phyloP scores from a whole-genome alignment of 1,140 invertebrate genomes.

The Brachystomella parvula region DNA sequence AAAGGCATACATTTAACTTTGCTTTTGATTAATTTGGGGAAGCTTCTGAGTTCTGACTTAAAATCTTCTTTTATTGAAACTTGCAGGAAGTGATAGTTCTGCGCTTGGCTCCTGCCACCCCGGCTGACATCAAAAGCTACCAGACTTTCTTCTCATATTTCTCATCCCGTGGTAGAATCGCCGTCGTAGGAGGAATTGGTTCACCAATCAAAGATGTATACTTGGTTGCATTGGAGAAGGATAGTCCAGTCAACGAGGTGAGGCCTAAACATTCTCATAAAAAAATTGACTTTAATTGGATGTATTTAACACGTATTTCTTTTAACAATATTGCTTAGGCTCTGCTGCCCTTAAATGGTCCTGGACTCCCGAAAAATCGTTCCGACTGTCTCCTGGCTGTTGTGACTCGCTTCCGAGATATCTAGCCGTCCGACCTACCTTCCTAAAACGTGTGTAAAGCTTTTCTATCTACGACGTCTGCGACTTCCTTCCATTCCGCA shows the following conservation, averaged over 20 bases:
- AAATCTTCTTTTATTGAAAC: conserved; percentile 5
- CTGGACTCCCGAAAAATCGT: conserved; percentile 45
- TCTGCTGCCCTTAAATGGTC: conserved; percentile 47
- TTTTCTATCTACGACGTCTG: no score
- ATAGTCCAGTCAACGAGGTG: conserved; percentile 68
- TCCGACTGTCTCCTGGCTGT: conserved; percentile 32
- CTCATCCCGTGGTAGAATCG: conserved; percentile 64
- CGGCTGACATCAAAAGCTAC: conserved; percentile 76
- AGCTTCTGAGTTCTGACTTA: neutral
- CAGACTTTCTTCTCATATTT: conserved; percentile 84
- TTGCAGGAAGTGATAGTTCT: conserved; percentile 71
- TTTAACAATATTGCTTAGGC: conserved; percentile 13
- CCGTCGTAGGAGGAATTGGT: conserved; percentile 56
- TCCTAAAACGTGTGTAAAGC: no score
- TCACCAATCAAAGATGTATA: conserved; percentile 88
- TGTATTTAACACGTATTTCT: neutral
- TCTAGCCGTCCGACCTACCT: no score
- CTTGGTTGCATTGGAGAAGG: conserved; percentile 72
- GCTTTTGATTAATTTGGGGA: conserved; percentile 1
- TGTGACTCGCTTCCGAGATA: conserved; percentile 23
- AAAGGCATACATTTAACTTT: conserved; percentile 49
- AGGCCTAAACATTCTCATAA: conserved; percentile 51
- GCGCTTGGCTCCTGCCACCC: conserved; percentile 64
- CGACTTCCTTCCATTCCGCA: no score
- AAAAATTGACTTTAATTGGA: neutral